Conservation (phyloP, 1,140 invertebrate species). For the Penaeus chinensis region DNA sequence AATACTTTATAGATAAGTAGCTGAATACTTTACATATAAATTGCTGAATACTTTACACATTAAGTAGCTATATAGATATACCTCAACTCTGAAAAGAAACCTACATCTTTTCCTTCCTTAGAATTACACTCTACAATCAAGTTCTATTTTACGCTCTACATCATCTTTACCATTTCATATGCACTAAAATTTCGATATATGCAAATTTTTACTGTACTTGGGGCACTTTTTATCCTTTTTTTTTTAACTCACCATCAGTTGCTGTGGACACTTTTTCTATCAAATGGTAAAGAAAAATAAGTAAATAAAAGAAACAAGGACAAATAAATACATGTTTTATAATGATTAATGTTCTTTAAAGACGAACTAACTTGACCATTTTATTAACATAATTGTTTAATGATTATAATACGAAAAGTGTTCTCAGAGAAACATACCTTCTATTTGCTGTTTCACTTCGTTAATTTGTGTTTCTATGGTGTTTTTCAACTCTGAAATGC, state of each 20-base stretch:
- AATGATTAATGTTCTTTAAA: conserved; percentile 24
- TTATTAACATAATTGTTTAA: not conserved
- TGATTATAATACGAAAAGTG: not conserved
- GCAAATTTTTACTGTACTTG: no score
- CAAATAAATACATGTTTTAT: conserved; percentile 4
- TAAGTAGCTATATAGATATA: conserved; percentile 5
- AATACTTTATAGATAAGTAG: not conserved
- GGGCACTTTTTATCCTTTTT: no score
- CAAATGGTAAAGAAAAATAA: conserved; percentile 35
- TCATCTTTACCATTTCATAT: no score
- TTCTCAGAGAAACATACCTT: conserved; percentile 79
- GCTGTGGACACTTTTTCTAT: conserved; percentile 62
- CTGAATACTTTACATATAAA: not conserved
- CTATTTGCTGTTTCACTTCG: conserved; percentile 92
- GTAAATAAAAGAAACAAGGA: conserved; percentile 17
- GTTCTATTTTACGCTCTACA: not conserved
- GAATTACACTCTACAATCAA: conserved; percentile 9
- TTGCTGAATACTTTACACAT: not conserved
- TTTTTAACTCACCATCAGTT: conserved; percentile 59
- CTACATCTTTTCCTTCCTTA: conserved; percentile 2
- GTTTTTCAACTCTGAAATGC: conserved; percentile 90
- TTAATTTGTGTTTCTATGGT: conserved; percentile 94
- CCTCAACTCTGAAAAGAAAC: not conserved
- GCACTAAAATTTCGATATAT: no score
- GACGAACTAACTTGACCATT: conserved; percentile 11